Percentiles rank a stretch among this genome's conserved stretches.
phyloP scores from a whole-genome alignment of 2,797 vertebrate genomes.

The Melanotaenia maccullochi region DNA sequence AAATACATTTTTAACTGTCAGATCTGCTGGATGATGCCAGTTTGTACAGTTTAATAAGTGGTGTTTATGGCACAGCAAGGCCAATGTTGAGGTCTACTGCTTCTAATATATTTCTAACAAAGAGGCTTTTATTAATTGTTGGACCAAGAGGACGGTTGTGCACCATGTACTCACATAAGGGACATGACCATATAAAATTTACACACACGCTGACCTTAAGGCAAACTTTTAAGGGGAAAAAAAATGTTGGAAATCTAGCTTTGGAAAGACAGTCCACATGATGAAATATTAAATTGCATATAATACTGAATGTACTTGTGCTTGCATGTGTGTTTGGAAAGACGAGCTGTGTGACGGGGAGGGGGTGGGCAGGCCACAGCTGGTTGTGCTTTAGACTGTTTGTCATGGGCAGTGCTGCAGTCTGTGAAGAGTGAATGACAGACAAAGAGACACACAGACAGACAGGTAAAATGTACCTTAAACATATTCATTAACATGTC shows the following conservation, averaged over 20 bases:
- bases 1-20: constrained; percentile 62
- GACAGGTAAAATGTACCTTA: constrained; percentile 60
- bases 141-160: constrained; percentile 35
- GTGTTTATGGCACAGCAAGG: constrained; percentile 68
- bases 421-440: constrained; percentile 18
- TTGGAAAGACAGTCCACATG: not conserved
- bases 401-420: constrained; percentile 57
- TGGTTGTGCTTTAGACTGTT: constrained; percentile 75
- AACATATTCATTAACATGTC: constrained; percentile 49
- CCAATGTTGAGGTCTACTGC: constrained; percentile 38
- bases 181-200: constrained; percentile 11
- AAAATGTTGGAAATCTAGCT: not conserved
- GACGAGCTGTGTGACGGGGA: constrained; percentile 21
- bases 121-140: constrained; percentile 62
- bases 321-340: constrained; percentile 23
- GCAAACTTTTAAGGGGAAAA: constrained; percentile 6
- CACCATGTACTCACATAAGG: constrained; percentile 27
- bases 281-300: constrained; percentile 1
- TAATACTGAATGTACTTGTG: constrained; percentile 12
- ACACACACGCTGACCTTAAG: not conserved
- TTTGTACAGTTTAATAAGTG: constrained; percentile 69
- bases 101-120: constrained; percentile 64
- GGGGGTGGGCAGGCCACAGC: constrained; percentile 52
- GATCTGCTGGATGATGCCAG: constrained; percentile 64
- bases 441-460: constrained; percentile 34